phyloP scores from a whole-genome alignment of 2,888 invertebrate species.

The Ischnus inquisitorius region DNA sequence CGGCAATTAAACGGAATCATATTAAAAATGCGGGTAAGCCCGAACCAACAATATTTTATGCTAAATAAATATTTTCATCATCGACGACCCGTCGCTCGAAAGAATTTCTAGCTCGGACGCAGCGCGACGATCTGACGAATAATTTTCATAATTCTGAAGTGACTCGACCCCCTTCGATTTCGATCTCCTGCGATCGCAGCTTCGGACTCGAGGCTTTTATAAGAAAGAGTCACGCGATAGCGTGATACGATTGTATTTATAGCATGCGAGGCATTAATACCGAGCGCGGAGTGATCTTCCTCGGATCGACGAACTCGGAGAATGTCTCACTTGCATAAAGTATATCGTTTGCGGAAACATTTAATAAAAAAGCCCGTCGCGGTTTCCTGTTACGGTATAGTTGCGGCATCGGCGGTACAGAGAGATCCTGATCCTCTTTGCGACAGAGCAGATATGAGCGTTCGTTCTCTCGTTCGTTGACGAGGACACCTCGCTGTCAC shows the following conservation, averaged over 20 bases:
- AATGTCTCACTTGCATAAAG: constrained; percentile 64
- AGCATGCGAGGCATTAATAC: constrained; percentile 28
- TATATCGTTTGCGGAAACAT: constrained; percentile 41
- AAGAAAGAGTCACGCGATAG: constrained; percentile 35
- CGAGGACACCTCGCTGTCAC: constrained; percentile 74
- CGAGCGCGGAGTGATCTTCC: constrained; percentile 32
- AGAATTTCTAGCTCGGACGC: neutral
- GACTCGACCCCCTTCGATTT: neutral
- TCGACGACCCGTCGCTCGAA: neutral
- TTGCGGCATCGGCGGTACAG: constrained; percentile 20
- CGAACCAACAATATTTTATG: neutral
- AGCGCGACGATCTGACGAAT: neutral
- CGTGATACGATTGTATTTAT: constrained; percentile 47
- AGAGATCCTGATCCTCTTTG: constrained; percentile 37
- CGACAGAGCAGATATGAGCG: constrained; percentile 14
- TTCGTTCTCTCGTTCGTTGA: constrained; percentile 49
- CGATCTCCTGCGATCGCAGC: neutral
- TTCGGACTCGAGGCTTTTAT: constrained; percentile 9
- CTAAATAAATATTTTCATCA: neutral
- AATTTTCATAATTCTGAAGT: neutral
- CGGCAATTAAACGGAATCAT: neutral
- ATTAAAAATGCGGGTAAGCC: neutral
- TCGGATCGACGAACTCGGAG: constrained; percentile 58
- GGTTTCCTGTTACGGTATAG: constrained; percentile 43
- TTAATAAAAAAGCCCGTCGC: constrained; percentile 26